phyloP scores from a whole-genome alignment of 2,888 invertebrate species.

The Dastarcus helophoroides region DNA sequence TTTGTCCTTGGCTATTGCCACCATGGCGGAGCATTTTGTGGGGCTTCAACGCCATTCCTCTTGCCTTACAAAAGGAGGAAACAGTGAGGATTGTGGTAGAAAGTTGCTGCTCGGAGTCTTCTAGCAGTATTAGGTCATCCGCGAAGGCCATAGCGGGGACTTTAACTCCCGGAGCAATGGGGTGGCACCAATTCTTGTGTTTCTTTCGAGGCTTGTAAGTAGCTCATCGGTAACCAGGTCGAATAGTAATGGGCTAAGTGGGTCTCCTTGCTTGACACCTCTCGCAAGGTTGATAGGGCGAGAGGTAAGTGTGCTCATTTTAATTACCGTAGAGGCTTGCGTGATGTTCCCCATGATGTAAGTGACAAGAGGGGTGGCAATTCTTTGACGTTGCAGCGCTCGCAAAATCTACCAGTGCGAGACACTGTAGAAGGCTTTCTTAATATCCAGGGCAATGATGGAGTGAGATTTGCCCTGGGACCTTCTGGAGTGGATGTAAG shows the following conservation, averaged over 20 bases:
- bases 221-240: slow-evolving; percentile 26
- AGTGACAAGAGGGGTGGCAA: not conserved
- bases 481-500: slow-evolving; percentile 20
- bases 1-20: not conserved
- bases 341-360: too few species aligned
- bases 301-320: not conserved
- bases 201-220: slow-evolving; percentile 19
- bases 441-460: slow-evolving; percentile 32
- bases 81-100: slow-evolving; percentile 19
- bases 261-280: slow-evolving; percentile 34
- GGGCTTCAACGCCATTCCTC: slow-evolving; percentile 20
- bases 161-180: slow-evolving; percentile 6
- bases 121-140: slow-evolving; percentile 29
- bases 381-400: slow-evolving; percentile 19
- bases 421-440: slow-evolving; percentile 34
- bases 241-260: slow-evolving; percentile 30
- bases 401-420: slow-evolving; percentile 18
- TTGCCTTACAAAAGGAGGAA: slow-evolving; percentile 17
- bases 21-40: slow-evolving; percentile 12
- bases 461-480: slow-evolving; percentile 22
- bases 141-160: slow-evolving; percentile 30
- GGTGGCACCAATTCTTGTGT: slow-evolving; percentile 15
- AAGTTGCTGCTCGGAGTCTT: slow-evolving; percentile 23
- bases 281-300: slow-evolving; percentile 20
- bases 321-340: not conserved